phyloP scores from a whole-genome alignment of 2,797 vertebrate species.

The Artibeus lituratus region DNA sequence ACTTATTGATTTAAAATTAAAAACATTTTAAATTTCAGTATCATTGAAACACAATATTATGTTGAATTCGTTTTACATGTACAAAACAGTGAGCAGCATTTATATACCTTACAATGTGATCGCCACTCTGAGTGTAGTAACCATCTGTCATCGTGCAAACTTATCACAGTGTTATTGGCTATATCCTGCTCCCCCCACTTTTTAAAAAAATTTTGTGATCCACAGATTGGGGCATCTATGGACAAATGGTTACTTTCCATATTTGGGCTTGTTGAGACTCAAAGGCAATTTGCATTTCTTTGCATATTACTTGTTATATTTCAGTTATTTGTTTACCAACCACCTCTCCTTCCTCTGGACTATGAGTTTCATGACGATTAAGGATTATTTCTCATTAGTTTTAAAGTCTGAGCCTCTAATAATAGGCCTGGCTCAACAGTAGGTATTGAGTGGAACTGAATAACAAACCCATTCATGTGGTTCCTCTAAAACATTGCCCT shows the following conservation, averaged over 20 bases:
- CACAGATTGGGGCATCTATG: background rate
- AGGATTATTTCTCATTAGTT: background rate
- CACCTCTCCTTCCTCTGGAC: background rate
- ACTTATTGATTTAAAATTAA: background rate
- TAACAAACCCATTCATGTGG: background rate
- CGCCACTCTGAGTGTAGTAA: background rate
- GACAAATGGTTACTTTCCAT: background rate
- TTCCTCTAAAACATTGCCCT: background rate
- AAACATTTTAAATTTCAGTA: background rate
- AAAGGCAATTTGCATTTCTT: background rate
- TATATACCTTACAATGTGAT: background rate
- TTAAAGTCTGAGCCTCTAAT: background rate
- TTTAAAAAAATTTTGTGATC: background rate
- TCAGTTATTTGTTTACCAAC: background rate
- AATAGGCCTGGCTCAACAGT: background rate
- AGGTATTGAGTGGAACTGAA: background rate
- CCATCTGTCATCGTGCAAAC: background rate
- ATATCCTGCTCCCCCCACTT: too few species aligned
- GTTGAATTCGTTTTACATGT: background rate
- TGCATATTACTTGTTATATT: background rate
- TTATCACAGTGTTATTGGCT: background rate
- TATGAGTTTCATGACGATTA: background rate
- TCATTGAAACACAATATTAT: background rate
- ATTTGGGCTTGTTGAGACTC: background rate
- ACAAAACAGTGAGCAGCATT: background rate